Percentiles rank a stretch among this genome's conserved stretches.
These are phyloP conservation scores for Habroteleia sp. DNA, from an alignment of 2,888 invertebrate species.

Conservation along the genomic window DNA sequence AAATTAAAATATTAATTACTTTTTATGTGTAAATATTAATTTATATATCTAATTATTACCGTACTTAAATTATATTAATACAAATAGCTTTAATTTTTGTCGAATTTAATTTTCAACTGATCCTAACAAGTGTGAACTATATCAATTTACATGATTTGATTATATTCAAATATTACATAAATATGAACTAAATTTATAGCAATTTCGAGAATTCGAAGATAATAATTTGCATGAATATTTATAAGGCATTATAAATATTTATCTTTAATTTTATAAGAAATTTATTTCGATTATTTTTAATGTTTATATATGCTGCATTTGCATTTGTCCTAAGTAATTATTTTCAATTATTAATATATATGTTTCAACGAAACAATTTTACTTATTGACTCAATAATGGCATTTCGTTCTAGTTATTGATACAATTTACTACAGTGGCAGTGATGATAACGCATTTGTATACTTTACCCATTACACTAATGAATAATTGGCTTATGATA, in stretches of 20 bases:
- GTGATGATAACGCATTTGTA: constrained; percentile 47
- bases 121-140: constrained; percentile 5
- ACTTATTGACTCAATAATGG: constrained; percentile 8
- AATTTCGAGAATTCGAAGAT: constrained; percentile 31
- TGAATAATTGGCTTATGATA: constrained; percentile 54
- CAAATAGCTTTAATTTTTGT: background rate
- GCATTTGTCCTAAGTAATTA: constrained; percentile 4
- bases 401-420: constrained; percentile 44
- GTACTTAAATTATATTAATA: constrained; percentile 6
- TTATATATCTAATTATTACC: too few species aligned
- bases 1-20: too few species aligned
- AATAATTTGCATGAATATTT: constrained; percentile 49
- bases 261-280: too few species aligned
- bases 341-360: constrained; percentile 9
- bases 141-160: constrained; percentile 37
- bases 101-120: constrained; percentile 20
- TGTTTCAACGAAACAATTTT: constrained; percentile 5
- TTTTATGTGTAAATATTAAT: too few species aligned
- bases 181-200: constrained; percentile 41
- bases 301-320: background rate
- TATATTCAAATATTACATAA: constrained; percentile 45
- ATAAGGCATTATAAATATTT: constrained; percentile 28
- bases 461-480: constrained; percentile 57
- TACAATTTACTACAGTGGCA: constrained; percentile 37
- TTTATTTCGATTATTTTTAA: constrained; percentile 24